Evolutionary conservation across 37 sponge, comb jelly and placozoan species (phyloP).

Genomic region (Cladorhizidae sp.): DNA sequence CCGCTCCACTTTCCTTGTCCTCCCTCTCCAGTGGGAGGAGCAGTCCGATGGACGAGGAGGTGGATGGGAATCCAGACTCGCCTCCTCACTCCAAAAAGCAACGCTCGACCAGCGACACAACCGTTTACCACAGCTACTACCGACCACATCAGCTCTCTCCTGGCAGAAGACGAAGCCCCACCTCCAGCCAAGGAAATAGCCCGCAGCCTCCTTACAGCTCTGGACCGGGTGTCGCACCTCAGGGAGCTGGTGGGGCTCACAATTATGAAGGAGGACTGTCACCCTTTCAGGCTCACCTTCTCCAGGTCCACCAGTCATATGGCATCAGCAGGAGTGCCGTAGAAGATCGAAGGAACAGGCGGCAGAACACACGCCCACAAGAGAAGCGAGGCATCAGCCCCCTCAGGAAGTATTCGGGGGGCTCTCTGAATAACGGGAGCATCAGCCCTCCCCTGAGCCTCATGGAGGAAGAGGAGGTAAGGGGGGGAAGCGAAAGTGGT

Average conservation of each 20-base stretch:
- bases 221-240: not conserved
- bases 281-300: conserved; percentile 13
- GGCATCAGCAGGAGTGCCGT: not conserved
- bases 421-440: conserved; percentile 4
- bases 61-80: conserved; percentile 1
- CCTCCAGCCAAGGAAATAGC: not conserved
- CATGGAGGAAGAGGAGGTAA: too few relatives aligned
- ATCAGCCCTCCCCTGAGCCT: not conserved
- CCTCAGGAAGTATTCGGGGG: conserved; percentile 3
- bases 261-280: not conserved
- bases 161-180: not conserved
- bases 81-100: conserved; percentile 26
- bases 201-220: not conserved
- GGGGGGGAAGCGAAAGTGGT: too few relatives aligned
- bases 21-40: not conserved
- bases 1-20: not conserved
- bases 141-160: not conserved
- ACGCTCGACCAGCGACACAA: conserved; percentile 26
- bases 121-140: not conserved
- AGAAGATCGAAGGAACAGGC: not conserved
- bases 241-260: not conserved
- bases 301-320: conserved; percentile 13
- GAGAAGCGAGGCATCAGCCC: too few relatives aligned
- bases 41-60: conserved; percentile 12
- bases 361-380: too few relatives aligned